phyloP scores from a whole-genome alignment of 2,888 invertebrate genomes.

The Nowickia ferox region DNA sequence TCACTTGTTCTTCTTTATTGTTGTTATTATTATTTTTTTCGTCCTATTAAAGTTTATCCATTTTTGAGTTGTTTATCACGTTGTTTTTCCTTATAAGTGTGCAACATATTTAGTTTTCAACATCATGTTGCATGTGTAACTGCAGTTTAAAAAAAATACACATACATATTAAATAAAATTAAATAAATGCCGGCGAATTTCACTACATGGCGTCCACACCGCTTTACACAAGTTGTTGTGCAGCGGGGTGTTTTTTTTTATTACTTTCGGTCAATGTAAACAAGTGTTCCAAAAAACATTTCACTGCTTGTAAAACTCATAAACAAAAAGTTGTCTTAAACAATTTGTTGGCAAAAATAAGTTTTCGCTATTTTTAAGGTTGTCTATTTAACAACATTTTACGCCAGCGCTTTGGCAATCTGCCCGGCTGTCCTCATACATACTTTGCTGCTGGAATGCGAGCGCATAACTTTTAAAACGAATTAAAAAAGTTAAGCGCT shows the following conservation, averaged over 20 bases:
- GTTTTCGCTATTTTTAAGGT: constrained; percentile 52
- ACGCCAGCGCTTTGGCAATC: constrained; percentile 15
- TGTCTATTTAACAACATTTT: constrained; percentile 57
- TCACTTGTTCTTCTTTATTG: constrained; percentile 1
- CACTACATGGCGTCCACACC: constrained; percentile 30
- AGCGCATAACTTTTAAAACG: constrained; percentile 39
- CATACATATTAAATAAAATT: neutral
- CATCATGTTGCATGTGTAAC: constrained; percentile 56
- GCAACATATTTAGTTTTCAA: constrained; percentile 55
- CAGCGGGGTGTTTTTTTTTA: constrained; percentile 1
- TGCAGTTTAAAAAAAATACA: constrained; percentile 39
- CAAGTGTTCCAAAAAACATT: constrained; percentile 59
- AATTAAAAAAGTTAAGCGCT: constrained; percentile 65
- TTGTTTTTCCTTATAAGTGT: constrained; percentile 33
- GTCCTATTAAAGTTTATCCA: constrained; percentile 17
- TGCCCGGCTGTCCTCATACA: constrained; percentile 30
- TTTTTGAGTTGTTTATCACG: constrained; percentile 22
- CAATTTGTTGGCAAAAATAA: constrained; percentile 49
- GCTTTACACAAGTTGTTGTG: constrained; percentile 19
- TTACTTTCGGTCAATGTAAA: constrained; percentile 59
- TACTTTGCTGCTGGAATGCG: constrained; percentile 2
- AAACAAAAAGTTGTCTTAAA: constrained; percentile 58
- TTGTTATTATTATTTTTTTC: neutral
- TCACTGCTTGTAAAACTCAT: constrained; percentile 56
- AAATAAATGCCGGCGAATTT: constrained; percentile 24